phyloP scores from a whole-genome alignment of 2,888 invertebrate genomes.

The Xestia rhomboidea region DNA sequence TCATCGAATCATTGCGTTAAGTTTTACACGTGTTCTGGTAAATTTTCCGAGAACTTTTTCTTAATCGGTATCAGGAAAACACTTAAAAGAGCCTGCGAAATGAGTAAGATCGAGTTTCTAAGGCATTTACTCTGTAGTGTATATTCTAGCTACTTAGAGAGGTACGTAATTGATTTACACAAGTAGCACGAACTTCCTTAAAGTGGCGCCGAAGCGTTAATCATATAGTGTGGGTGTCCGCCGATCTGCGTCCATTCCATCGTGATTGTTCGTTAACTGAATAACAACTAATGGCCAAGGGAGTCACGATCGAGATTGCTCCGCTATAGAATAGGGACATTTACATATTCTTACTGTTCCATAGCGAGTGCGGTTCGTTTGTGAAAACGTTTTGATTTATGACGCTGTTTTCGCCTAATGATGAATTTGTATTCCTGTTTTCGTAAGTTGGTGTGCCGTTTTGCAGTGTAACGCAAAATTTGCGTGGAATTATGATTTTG shows the following conservation, averaged over 20 bases:
- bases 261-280: conserved; percentile 70
- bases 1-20: conserved; percentile 26
- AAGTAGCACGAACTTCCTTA: conserved; percentile 65
- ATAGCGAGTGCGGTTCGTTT: conserved; percentile 24
- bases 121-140: not conserved
- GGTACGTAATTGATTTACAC: conserved; percentile 56
- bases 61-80: not conserved
- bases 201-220: conserved; percentile 69
- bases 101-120: not conserved
- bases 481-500: not conserved
- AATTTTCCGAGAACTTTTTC: not conserved
- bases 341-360: conserved; percentile 53
- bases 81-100: not conserved
- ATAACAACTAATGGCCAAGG: conserved; percentile 66
- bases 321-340: conserved; percentile 29
- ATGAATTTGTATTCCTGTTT: conserved; percentile 36
- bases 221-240: conserved; percentile 68
- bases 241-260: conserved; percentile 52
- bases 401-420: conserved; percentile 23
- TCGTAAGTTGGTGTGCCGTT: conserved; percentile 1
- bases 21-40: conserved; percentile 11
- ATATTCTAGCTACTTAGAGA: conserved; percentile 14
- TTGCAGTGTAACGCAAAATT: not conserved
- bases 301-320: conserved; percentile 66
- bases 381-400: conserved; percentile 49